Conservation (phyloP, 2,888 invertebrate genomes). For the Dascillus cervinus region DNA sequence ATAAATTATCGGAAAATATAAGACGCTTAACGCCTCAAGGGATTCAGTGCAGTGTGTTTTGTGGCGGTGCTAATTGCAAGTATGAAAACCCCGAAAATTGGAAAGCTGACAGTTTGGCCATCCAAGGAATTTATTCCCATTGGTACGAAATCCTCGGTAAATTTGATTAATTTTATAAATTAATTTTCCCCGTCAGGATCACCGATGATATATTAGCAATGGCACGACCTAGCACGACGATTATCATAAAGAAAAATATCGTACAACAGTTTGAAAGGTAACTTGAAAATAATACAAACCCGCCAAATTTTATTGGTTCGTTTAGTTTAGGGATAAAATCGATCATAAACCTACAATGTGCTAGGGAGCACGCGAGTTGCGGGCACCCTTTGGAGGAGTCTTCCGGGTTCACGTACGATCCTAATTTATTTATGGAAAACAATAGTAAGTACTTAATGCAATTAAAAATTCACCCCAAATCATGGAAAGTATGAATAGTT, state of each 20-base stretch:
- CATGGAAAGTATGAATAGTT: too few species aligned
- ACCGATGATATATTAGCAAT: slow-evolving; percentile 83
- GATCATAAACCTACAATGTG: slow-evolving; percentile 77
- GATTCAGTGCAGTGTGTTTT: slow-evolving; percentile 74
- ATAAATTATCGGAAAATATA: slow-evolving; percentile 48
- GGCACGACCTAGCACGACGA: slow-evolving; percentile 73
- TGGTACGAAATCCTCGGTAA: slow-evolving; percentile 53
- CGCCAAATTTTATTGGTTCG: too few species aligned
- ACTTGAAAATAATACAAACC: too few species aligned
- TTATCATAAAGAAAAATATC: slow-evolving; percentile 67
- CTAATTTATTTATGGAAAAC: slow-evolving; percentile 75
- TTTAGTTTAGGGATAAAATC: slow-evolving; percentile 69
- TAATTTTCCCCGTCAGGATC: slow-evolving; percentile 55
- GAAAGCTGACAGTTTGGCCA: slow-evolving; percentile 55
- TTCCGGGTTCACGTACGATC: slow-evolving; percentile 84
- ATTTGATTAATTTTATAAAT: neutral
- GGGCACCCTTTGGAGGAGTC: slow-evolving; percentile 64
- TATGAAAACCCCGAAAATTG: slow-evolving; percentile 65
- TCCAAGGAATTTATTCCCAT: slow-evolving; percentile 75
- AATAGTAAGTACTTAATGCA: slow-evolving; percentile 63
- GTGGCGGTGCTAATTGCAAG: slow-evolving; percentile 74
- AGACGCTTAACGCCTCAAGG: slow-evolving; percentile 59
- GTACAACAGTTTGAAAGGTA: slow-evolving; percentile 72
- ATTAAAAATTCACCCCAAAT: too few species aligned
- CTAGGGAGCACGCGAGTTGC: slow-evolving; percentile 82